Percentiles rank a stretch among this genome's conserved stretches.
Evolutionary conservation across 2,888 invertebrate genomes (phyloP).

Genomic region (Tetanocera ferruginea): DNA sequence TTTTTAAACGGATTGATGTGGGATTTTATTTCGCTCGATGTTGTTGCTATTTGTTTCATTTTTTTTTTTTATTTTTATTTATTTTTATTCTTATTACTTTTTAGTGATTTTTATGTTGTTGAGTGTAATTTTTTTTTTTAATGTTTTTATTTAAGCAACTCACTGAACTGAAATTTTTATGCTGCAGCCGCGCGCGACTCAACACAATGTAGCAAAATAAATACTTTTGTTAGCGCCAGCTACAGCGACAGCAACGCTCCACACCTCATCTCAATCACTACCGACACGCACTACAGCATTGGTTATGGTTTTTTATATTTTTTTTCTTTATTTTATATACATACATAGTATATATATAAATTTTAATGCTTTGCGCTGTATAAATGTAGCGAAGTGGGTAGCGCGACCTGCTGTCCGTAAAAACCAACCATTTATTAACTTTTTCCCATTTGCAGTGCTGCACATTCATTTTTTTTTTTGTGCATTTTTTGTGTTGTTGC

Average conservation of each 20-base stretch:
- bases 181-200: slow-evolving; percentile 5
- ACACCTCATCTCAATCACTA: too few species aligned
- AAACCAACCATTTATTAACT: slow-evolving; percentile 37
- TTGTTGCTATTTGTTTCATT: slow-evolving; percentile 6
- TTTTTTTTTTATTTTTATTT: too few species aligned
- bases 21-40: slow-evolving; percentile 31
- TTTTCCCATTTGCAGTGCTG: slow-evolving; percentile 4
- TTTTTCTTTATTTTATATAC: too few species aligned
- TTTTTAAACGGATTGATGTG: slow-evolving; percentile 57
- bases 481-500: not conserved
- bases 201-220: slow-evolving; percentile 33
- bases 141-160: slow-evolving; percentile 46
- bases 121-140: slow-evolving; percentile 24
- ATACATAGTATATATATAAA: not conserved
- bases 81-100: not conserved
- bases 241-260: too few species aligned
- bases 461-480: not conserved
- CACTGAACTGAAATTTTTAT: slow-evolving; percentile 21
- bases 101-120: not conserved
- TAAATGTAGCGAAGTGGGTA: too few species aligned
- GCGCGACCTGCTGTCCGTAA: not conserved
- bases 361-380: not conserved
- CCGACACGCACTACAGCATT: too few species aligned
- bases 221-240: not conserved
- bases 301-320: not conserved